phyloP scores from a whole-genome alignment of 1,140 invertebrate genomes.

The Oncopeltus fasciatus region DNA sequence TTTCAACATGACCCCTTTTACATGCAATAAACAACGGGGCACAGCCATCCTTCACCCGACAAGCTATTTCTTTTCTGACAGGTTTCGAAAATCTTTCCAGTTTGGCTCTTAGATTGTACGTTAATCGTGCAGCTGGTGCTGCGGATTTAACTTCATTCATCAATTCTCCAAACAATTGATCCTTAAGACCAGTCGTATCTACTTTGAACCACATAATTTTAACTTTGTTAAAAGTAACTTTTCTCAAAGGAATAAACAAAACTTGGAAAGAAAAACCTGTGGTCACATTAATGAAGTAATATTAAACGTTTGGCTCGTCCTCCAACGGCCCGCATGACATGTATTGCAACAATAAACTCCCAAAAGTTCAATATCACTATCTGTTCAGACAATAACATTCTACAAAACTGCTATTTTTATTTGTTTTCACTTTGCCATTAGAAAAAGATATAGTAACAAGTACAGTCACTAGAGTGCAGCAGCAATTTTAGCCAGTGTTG shows the following conservation, averaged over 20 bases:
- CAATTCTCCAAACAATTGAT: constrained; percentile 47
- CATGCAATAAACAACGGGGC: constrained; percentile 76
- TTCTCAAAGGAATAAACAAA: neutral
- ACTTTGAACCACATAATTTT: constrained; percentile 26
- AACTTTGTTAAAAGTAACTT: neutral
- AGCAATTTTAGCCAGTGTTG: too few relatives aligned
- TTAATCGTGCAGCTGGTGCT: constrained; percentile 50
- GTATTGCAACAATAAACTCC: too few relatives aligned
- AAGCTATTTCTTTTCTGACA: constrained; percentile 46
- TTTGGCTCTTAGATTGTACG: constrained; percentile 43
- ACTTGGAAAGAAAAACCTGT: neutral
- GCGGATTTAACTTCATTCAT: constrained; percentile 50
- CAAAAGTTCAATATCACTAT: neutral
- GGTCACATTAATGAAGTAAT: neutral
- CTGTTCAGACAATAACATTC: neutral
- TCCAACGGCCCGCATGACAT: neutral
- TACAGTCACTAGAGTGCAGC: too few relatives aligned
- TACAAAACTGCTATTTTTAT: too few relatives aligned
- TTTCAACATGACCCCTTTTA: constrained; percentile 68
- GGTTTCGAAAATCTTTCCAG: constrained; percentile 44
- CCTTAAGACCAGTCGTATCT: constrained; percentile 36
- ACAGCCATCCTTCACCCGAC: constrained; percentile 54
- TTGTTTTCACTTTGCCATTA: too few relatives aligned
- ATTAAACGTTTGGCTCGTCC: neutral
- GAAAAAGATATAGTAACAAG: too few relatives aligned